phyloP scores from a whole-genome alignment of 2,888 invertebrate genomes.

The Acanthosoma haemorrhoidale region DNA sequence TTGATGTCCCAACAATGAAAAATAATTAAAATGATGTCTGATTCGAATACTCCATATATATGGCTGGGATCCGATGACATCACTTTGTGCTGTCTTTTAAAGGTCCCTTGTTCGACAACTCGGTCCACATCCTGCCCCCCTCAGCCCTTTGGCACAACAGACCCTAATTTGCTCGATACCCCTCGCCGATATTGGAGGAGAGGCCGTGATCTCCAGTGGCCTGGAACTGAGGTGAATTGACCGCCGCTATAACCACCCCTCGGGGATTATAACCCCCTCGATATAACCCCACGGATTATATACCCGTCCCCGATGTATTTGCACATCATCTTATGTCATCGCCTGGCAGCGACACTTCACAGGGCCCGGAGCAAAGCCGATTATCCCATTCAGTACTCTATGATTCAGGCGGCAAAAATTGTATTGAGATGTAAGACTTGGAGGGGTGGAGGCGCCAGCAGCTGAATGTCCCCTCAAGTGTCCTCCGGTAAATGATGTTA shows the following conservation, averaged over 20 bases:
- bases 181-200: too few relatives aligned
- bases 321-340: constrained; percentile 10
- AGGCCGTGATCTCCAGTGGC: neutral
- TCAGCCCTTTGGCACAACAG: too few relatives aligned
- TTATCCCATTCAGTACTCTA: neutral
- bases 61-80: too few relatives aligned
- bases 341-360: neutral
- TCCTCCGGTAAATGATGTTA: neutral
- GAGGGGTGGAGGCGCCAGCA: too few relatives aligned
- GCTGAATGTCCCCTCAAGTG: constrained; percentile 4
- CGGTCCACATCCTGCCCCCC: too few relatives aligned
- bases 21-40: too few relatives aligned
- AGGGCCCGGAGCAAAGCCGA: neutral
- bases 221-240: neutral
- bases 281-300: neutral
- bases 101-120: too few relatives aligned
- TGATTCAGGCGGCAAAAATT: constrained; percentile 7
- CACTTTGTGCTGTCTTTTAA: too few relatives aligned
- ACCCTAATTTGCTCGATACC: too few relatives aligned
- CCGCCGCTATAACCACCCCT: neutral
- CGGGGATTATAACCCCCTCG: neutral
- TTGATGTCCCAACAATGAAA: too few relatives aligned
- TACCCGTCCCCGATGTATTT: constrained; percentile 5
- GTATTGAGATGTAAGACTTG: too few relatives aligned
- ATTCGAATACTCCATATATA: too few relatives aligned